These are phyloP conservation scores for Patagioenas fasciata DNA, from an alignment of 2,113 vertebrate species.

Conservation along the genomic window DNA sequence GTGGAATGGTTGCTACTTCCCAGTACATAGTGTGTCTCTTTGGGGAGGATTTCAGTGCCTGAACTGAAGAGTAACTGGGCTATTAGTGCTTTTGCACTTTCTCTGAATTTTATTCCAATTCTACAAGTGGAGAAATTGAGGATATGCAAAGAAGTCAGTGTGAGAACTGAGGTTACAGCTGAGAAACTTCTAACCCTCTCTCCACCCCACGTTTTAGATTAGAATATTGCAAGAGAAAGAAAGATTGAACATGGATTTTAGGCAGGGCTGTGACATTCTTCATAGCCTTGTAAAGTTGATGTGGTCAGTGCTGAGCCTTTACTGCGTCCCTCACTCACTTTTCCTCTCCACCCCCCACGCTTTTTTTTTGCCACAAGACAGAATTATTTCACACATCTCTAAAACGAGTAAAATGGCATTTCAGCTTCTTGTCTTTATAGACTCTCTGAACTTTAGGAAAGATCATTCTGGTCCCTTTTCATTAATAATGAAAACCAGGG, in stretches of 20 bases:
- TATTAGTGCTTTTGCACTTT: background rate
- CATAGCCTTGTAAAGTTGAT: background rate
- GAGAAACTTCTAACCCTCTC: background rate
- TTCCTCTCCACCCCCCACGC: background rate
- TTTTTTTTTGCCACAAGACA: conserved; percentile 76
- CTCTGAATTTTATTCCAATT: background rate
- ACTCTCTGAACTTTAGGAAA: conserved; percentile 88
- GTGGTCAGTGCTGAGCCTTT: conserved; percentile 44
- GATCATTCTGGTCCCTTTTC: conserved; percentile 86
- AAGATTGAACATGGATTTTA: background rate
- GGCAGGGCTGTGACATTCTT: conserved; percentile 25
- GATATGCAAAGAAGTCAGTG: background rate
- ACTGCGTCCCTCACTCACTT: background rate
- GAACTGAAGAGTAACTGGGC: background rate
- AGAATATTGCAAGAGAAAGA: background rate
- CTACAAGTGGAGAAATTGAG: background rate
- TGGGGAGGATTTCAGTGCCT: background rate
- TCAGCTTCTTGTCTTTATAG: conserved; percentile 85
- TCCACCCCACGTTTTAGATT: background rate
- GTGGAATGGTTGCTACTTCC: background rate
- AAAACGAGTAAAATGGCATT: conserved; percentile 86
- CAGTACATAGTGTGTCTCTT: background rate
- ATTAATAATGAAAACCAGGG: conserved; percentile 88
- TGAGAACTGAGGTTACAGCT: background rate
- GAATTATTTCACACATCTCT: conserved; percentile 82